A percentile compares a stretch with the other conserved stretches of the same genome.
phyloP scores from a whole-genome alignment of 1,140 invertebrate species.

The Drosophila orosa region DNA sequence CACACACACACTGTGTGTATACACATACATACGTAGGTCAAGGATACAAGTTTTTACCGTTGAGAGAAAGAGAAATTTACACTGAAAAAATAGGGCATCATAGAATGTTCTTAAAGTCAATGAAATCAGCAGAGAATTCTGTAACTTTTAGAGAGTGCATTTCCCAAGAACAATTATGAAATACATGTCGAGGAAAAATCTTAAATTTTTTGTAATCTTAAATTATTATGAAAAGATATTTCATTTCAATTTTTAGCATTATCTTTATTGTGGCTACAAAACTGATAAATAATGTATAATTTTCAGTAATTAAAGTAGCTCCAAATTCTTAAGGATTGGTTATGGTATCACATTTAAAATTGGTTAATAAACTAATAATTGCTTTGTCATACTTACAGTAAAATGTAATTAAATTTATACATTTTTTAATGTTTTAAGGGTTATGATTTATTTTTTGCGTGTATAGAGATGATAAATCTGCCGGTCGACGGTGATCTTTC shows the following conservation, averaged over 20 bases:
- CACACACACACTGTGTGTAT: neutral
- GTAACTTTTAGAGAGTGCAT: too few species aligned
- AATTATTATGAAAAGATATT: neutral
- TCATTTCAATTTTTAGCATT: neutral
- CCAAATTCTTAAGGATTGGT: neutral
- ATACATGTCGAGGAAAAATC: too few species aligned
- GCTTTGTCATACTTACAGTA: too few species aligned
- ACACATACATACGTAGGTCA: conserved; percentile 54
- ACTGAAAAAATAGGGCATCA: neutral
- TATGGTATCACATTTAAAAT: neutral
- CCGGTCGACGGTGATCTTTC: conserved; percentile 25
- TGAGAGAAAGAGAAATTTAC: neutral
- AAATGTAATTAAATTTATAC: too few species aligned
- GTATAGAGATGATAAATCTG: neutral
- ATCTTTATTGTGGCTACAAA: too few species aligned
- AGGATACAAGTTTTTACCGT: conserved; percentile 47
- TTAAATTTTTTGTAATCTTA: too few species aligned
- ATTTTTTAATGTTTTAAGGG: too few species aligned
- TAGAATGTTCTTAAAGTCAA: neutral
- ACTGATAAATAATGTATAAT: too few species aligned
- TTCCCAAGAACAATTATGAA: neutral
- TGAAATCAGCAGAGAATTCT: neutral
- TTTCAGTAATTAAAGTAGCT: too few species aligned
- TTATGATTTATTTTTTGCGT: neutral
- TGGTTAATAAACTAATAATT: too few species aligned